phyloP scores from a whole-genome alignment of 2,888 invertebrate genomes.

The Lasioglossum oenotherae region DNA sequence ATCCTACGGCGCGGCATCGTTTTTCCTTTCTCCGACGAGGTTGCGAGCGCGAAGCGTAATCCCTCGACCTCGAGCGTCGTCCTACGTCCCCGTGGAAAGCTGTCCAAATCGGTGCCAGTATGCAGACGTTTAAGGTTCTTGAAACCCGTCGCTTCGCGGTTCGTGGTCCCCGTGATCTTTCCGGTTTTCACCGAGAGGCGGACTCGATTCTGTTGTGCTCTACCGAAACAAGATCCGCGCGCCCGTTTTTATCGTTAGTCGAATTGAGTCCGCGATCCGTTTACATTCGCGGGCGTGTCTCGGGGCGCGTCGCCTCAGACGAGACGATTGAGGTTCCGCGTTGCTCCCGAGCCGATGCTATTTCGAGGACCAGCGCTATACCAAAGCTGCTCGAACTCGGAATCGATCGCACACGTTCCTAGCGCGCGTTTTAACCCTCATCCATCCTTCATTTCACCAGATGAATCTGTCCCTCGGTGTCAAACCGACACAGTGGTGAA shows the following conservation, averaged over 20 bases:
- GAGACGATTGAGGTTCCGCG: slow-evolving; percentile 8
- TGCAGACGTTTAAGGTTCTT: neutral
- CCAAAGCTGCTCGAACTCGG: neutral
- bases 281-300: neutral
- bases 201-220: neutral
- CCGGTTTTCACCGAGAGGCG: neutral
- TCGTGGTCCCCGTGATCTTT: neutral
- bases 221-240: neutral
- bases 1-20: neutral
- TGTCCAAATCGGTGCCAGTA: neutral
- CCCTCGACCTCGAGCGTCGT: slow-evolving; percentile 42
- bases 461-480: too few relatives aligned
- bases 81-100: slow-evolving; percentile 39
- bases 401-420: neutral
- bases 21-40: slow-evolving; percentile 44
- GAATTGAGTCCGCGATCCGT: neutral
- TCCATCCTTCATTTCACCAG: too few relatives aligned
- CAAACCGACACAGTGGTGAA: too few relatives aligned
- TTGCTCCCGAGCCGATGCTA: slow-evolving; percentile 3
- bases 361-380: neutral
- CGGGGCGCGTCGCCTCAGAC: neutral
- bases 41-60: slow-evolving; percentile 5
- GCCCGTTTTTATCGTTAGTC: neutral
- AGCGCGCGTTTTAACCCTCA: too few relatives aligned
- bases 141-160: slow-evolving; percentile 10